Evolutionary conservation across 2,888 invertebrate species (phyloP).

Genomic region (Nomada goodeniana): DNA sequence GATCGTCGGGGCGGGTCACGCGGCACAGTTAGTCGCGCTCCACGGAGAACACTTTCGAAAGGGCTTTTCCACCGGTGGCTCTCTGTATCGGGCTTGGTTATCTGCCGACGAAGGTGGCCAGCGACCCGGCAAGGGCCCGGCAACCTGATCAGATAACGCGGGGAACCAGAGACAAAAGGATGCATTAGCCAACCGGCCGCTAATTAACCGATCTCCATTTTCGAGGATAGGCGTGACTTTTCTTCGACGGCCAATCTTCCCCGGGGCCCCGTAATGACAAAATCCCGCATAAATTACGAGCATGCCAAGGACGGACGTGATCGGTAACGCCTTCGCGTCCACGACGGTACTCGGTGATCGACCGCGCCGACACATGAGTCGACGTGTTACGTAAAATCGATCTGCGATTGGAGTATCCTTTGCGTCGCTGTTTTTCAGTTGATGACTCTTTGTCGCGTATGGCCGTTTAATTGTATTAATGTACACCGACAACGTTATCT

Average conservation of each 20-base stretch:
- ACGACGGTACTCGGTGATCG: constrained; percentile 46
- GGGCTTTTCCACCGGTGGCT: constrained; percentile 54
- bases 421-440: too few species aligned
- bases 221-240: constrained; percentile 73
- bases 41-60: constrained; percentile 52
- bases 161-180: constrained; percentile 77
- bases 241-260: constrained; percentile 32
- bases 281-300: constrained; percentile 78
- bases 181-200: constrained; percentile 78
- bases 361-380: constrained; percentile 35
- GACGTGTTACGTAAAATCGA: constrained; percentile 55
- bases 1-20: constrained; percentile 4
- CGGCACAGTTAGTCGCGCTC: constrained; percentile 29
- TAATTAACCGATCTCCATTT: constrained; percentile 77
- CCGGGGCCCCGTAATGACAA: constrained; percentile 69
- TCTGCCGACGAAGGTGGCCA: constrained; percentile 52
- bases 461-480: too few species aligned
- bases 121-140: constrained; percentile 53
- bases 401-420: not conserved
- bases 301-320: constrained; percentile 65
- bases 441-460: too few species aligned
- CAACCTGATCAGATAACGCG: constrained; percentile 74
- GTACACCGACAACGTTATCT: too few species aligned
- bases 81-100: constrained; percentile 56
- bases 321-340: constrained; percentile 66